Conservation (phyloP, 1,140 invertebrate genomes). For the Aphelenchoides besseyi region DNA sequence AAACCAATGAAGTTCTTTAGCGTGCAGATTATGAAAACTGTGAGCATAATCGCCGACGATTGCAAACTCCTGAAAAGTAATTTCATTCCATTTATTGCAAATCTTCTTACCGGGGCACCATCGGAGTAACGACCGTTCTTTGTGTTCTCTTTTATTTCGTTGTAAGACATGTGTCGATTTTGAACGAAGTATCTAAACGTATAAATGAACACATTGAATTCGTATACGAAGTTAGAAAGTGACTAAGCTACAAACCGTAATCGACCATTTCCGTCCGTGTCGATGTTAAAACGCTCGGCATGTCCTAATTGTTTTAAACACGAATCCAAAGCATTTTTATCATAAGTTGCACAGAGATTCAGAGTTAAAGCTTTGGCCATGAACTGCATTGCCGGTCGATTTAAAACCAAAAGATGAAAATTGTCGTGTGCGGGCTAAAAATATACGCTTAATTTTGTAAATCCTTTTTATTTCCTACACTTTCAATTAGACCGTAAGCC, state of each 20-base stretch:
- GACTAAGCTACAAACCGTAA: background rate
- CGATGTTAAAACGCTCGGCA: background rate
- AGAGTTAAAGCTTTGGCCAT: background rate
- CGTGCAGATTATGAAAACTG: constrained; percentile 4
- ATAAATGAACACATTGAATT: background rate
- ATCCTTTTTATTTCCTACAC: background rate
- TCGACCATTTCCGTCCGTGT: background rate
- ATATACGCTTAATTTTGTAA: background rate
- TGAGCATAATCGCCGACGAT: background rate
- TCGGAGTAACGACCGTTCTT: constrained; percentile 4
- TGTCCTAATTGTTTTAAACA: background rate
- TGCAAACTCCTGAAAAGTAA: constrained; percentile 2
- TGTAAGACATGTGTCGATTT: constrained; percentile 10
- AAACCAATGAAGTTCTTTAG: constrained; percentile 8
- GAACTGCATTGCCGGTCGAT: constrained; percentile 10
- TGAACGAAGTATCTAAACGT: background rate
- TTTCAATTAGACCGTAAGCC: background rate
- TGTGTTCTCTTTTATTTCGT: background rate
- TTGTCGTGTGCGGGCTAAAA: background rate
- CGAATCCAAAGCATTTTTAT: background rate
- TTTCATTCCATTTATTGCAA: background rate
- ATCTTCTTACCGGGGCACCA: background rate
- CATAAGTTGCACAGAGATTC: background rate
- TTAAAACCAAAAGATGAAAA: background rate
- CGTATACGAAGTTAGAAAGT: too few relatives aligned